A percentile compares a stretch with the other conserved stretches of the same genome.
Evolutionary conservation across 2,113 vertebrate genomes (phyloP).

Genomic region (Menidia beryllina): DNA sequence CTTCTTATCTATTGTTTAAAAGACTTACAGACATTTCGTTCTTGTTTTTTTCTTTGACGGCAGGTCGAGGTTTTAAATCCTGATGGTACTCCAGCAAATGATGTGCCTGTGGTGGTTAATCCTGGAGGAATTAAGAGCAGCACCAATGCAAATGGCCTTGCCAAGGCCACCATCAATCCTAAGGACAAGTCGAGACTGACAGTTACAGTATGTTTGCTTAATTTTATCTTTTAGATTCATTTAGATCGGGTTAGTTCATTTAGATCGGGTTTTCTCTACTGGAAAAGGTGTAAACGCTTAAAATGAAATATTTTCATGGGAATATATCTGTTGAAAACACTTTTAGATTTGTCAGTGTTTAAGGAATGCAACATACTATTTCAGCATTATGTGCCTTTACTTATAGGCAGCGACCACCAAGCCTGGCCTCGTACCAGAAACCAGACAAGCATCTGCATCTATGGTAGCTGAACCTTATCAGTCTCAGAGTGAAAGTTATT

Average conservation of each 20-base stretch:
- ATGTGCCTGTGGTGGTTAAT: slow-evolving; percentile 45
- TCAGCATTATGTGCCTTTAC: too few relatives aligned
- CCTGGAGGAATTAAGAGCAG: fast-evolving
- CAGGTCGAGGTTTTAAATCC: slow-evolving; percentile 81
- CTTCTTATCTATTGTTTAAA: too few relatives aligned
- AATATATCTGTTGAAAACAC: too few relatives aligned
- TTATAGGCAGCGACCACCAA: background rate
- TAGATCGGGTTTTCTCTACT: background rate
- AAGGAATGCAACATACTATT: too few relatives aligned
- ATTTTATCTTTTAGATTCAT: background rate
- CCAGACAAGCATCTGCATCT: slow-evolving; percentile 56
- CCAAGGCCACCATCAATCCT: slow-evolving; percentile 65
- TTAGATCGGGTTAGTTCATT: background rate
- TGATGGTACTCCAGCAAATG: slow-evolving; percentile 75
- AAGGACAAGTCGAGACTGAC: slow-evolving; percentile 26
- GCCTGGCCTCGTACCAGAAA: background rate
- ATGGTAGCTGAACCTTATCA: slow-evolving; percentile 69
- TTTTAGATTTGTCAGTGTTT: too few relatives aligned
- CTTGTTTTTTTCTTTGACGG: background rate
- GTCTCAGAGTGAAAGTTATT: slow-evolving; percentile 58
- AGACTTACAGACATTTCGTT: background rate
- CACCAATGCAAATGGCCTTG: slow-evolving; percentile 61
- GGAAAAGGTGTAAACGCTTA: too few relatives aligned
- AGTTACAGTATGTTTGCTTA: slow-evolving; percentile 58
- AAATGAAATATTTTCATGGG: too few relatives aligned